These are phyloP conservation scores for Hippocampus barbouri DNA, from an alignment of 2,113 vertebrate species.

Conservation along the genomic window DNA sequence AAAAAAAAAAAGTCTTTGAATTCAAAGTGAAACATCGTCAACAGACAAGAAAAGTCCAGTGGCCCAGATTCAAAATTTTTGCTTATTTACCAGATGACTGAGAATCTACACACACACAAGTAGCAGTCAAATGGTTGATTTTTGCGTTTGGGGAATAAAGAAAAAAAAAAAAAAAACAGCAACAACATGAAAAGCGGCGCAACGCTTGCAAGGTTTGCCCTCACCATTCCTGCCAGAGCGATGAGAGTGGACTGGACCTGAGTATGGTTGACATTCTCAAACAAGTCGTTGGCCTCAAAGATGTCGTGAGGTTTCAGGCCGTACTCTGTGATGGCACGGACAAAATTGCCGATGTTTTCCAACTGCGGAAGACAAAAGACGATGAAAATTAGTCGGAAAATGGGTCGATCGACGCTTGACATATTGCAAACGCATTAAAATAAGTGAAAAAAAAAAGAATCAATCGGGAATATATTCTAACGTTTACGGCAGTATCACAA, in stretches of 20 bases:
- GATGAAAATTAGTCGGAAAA: not conserved
- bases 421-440: not conserved
- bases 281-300: constrained; percentile 94
- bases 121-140: not conserved
- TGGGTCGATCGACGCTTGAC: not conserved
- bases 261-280: constrained; percentile 90
- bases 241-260: constrained; percentile 91
- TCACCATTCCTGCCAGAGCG: constrained; percentile 87
- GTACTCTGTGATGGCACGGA: constrained; percentile 83
- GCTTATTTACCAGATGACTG: not conserved
- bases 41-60: not conserved
- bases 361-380: constrained; percentile 66
- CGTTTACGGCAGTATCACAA: no score
- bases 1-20: no score
- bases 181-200: no score
- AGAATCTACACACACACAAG: not conserved
- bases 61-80: not conserved
- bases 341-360: constrained; percentile 93
- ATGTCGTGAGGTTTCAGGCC: constrained; percentile 86
- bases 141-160: not conserved
- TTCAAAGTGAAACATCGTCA: not conserved
- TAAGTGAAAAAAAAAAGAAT: no score
- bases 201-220: constrained; percentile 21
- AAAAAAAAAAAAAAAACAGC: not conserved
- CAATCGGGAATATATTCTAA: no score